phyloP scores from a whole-genome alignment of 1,140 invertebrate genomes.

The Dinothrombium tinctorium region DNA sequence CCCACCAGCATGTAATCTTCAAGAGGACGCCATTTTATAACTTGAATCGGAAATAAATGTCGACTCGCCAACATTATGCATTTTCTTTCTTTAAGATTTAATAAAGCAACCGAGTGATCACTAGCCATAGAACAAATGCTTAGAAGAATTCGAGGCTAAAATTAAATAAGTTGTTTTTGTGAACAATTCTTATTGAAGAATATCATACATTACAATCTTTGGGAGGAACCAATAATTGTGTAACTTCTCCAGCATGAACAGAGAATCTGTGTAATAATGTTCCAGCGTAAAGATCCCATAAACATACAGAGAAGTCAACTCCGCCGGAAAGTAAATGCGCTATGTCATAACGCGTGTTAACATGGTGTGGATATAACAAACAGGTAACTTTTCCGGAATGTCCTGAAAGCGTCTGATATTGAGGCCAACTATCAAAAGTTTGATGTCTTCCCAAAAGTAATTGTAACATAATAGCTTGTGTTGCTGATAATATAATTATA shows the following conservation, averaged over 20 bases:
- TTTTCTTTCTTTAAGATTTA: constrained; percentile 78
- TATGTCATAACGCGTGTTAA: constrained; percentile 75
- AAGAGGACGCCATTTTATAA: constrained; percentile 86
- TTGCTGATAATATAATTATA: constrained; percentile 88
- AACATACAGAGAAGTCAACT: constrained; percentile 85
- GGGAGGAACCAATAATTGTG: constrained; percentile 70
- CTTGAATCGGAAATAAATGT: constrained; percentile 83
- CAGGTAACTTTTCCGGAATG: constrained; percentile 86
- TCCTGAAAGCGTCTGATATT: constrained; percentile 62
- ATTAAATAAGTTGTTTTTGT: constrained; percentile 12
- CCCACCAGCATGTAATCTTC: constrained; percentile 96
- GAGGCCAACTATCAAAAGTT: constrained; percentile 64
- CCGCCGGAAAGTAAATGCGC: constrained; percentile 78
- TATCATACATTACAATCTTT: constrained; percentile 57
- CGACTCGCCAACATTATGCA: constrained; percentile 82
- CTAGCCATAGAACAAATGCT: constrained; percentile 90
- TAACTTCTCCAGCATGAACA: constrained; percentile 64
- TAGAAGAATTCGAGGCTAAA: constrained; percentile 65
- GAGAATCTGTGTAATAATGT: constrained; percentile 77
- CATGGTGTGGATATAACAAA: constrained; percentile 76
- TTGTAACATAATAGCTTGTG: constrained; percentile 80
- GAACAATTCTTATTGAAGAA: background rate
- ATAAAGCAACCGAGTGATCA: constrained; percentile 82
- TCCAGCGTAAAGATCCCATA: constrained; percentile 88
- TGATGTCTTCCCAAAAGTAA: constrained; percentile 70